Evolutionary conservation across 2,797 vertebrate species (phyloP).

Genomic region (Tolypeutes matacus): DNA sequence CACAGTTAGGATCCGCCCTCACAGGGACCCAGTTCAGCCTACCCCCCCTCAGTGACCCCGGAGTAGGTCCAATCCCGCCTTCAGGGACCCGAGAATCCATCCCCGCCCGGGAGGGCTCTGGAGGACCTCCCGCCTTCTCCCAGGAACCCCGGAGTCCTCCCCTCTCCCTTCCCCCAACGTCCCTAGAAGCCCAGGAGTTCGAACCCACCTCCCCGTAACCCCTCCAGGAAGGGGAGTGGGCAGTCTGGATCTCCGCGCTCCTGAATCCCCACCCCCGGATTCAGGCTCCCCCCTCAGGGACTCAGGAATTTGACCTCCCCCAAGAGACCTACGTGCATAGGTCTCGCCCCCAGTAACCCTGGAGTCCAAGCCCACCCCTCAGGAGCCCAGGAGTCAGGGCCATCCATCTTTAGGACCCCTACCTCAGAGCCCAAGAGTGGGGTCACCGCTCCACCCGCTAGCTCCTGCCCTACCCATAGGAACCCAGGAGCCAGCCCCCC

Average conservation of each 20-base stretch:
- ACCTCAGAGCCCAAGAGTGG: no score
- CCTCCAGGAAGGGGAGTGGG: not conserved
- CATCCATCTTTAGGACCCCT: no score
- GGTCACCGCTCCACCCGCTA: no score
- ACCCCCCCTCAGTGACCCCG: not conserved
- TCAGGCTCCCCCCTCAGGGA: no score
- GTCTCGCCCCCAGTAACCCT: not conserved
- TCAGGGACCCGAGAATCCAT: not conserved
- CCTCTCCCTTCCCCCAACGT: no score
- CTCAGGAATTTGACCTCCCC: not conserved
- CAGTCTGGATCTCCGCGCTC: not conserved
- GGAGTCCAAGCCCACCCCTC: no score
- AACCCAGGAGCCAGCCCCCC: fast-evolving
- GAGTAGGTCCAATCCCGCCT: not conserved
- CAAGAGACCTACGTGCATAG: no score
- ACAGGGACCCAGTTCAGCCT: not conserved
- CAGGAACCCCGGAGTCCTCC: not conserved
- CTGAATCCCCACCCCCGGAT: no score
- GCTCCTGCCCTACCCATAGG: no score
- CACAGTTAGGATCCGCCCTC: not conserved
- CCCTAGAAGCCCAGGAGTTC: not conserved
- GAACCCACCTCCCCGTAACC: not conserved
- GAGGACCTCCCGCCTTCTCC: not conserved
- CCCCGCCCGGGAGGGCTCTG: not conserved
- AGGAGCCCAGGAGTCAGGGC: not conserved